Evolutionary conservation across 2,888 invertebrate genomes (phyloP).

Genomic region (Eilema caniola): DNA sequence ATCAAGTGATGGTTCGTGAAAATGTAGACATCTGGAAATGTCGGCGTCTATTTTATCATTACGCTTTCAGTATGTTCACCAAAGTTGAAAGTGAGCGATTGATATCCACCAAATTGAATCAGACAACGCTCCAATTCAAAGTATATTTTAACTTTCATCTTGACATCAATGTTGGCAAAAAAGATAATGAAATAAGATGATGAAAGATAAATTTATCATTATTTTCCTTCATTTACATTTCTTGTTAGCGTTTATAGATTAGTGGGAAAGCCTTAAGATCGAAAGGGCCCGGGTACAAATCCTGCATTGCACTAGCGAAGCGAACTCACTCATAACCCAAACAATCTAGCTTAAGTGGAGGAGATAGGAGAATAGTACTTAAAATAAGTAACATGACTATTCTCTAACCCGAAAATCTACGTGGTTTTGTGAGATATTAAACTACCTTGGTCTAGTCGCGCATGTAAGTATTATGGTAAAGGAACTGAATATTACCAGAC

Average conservation of each 20-base stretch:
- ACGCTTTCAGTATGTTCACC: neutral
- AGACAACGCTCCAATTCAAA: neutral
- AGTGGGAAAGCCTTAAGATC: too few species aligned
- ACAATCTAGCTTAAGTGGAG: too few species aligned
- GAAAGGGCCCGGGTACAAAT: too few species aligned
- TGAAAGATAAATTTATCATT: neutral
- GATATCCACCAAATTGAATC: neutral
- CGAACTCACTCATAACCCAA: too few species aligned
- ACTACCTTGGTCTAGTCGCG: too few species aligned
- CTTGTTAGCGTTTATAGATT: neutral
- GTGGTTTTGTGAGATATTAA: too few species aligned
- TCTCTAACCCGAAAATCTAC: too few species aligned
- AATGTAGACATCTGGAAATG: neutral
- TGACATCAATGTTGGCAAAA: neutral
- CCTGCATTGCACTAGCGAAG: too few species aligned
- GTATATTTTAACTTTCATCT: neutral
- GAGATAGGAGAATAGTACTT: too few species aligned
- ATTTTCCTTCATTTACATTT: neutral
- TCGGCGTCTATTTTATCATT: conserved; percentile 22
- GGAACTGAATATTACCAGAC: too few species aligned
- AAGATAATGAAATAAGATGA: neutral
- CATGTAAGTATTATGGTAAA: too few species aligned
- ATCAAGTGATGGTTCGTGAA: neutral
- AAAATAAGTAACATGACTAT: too few species aligned
- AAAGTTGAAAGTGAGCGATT: neutral